These are phyloP conservation scores for Drosophila hamatofila DNA, from an alignment of 2,888 invertebrate species.

Conservation along the genomic window DNA sequence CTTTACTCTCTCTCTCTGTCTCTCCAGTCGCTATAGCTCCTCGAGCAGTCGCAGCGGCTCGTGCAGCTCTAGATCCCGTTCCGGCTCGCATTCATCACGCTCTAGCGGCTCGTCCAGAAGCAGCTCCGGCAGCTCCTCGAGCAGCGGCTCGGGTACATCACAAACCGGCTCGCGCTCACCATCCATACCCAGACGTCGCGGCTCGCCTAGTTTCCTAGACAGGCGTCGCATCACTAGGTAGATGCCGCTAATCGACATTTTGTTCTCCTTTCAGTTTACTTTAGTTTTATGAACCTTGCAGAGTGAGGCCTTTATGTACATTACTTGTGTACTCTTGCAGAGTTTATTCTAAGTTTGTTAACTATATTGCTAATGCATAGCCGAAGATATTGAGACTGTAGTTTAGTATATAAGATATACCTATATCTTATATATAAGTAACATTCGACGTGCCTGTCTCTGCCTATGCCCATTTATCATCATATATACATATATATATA, in stretches of 20 bases:
- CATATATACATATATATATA: too few relatives aligned
- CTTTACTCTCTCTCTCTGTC: not conserved
- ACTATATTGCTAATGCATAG: not conserved
- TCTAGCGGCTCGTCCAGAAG: constrained; percentile 84
- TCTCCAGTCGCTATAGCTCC: constrained; percentile 79
- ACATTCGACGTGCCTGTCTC: not conserved
- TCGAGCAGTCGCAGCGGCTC: constrained; percentile 82
- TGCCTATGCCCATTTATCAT: not conserved
- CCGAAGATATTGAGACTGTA: not conserved
- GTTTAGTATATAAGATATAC: not conserved
- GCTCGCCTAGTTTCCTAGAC: constrained; percentile 97
- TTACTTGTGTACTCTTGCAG: too few relatives aligned
- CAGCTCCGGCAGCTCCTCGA: constrained; percentile 83
- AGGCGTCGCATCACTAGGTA: constrained; percentile 98
- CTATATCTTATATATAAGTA: not conserved
- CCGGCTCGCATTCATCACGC: constrained; percentile 83
- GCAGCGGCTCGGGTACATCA: constrained; percentile 80
- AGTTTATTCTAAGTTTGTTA: not conserved
- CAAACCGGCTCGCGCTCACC: constrained; percentile 89
- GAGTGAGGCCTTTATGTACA: not conserved
- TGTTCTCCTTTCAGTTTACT: not conserved
- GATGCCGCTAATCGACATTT: constrained; percentile 36
- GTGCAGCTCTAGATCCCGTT: constrained; percentile 82
- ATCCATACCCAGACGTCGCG: constrained; percentile 96
- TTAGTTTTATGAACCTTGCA: constrained; percentile 14